Conservation (phyloP, 92 coral and sea anemone species). For the Phenganax subtilis region DNA sequence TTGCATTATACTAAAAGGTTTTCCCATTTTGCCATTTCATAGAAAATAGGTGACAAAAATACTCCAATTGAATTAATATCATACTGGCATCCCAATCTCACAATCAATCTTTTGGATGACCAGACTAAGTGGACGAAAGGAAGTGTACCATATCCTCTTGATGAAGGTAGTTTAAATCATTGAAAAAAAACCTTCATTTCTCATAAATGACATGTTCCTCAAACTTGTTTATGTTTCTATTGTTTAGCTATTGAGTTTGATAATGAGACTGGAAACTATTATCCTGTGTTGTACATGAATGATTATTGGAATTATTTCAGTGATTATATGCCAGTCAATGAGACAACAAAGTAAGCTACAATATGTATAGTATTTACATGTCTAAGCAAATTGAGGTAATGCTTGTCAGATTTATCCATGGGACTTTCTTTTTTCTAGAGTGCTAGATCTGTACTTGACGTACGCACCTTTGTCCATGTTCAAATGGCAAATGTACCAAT, state of each 20-base stretch:
- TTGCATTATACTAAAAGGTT: background rate
- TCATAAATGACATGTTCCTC: background rate
- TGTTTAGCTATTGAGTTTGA: constrained; percentile 74
- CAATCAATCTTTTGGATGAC: constrained; percentile 88
- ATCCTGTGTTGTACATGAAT: constrained; percentile 79
- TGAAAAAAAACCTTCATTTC: background rate
- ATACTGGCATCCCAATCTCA: constrained; percentile 97
- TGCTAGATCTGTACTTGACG: constrained; percentile 71
- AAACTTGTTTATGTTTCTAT: background rate
- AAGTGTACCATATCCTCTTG: constrained; percentile 89
- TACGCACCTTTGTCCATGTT: constrained; percentile 90
- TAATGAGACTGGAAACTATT: constrained; percentile 72
- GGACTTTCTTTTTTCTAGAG: constrained; percentile 40
- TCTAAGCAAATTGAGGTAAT: background rate
- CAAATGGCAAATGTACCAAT: constrained; percentile 99
- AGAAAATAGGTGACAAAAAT: constrained; percentile 57
- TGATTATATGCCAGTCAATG: constrained; percentile 97
- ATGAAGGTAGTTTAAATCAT: constrained; percentile 63
- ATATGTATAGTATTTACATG: background rate
- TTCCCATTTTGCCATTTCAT: constrained; percentile 1
- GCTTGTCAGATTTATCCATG: background rate
- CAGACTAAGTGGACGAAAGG: constrained; percentile 90
- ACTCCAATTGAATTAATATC: constrained; percentile 68
- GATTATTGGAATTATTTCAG: constrained; percentile 92
- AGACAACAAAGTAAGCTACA: constrained; percentile 84